phyloP scores from a whole-genome alignment of 2,113 vertebrate genomes.

The Solea solea region DNA sequence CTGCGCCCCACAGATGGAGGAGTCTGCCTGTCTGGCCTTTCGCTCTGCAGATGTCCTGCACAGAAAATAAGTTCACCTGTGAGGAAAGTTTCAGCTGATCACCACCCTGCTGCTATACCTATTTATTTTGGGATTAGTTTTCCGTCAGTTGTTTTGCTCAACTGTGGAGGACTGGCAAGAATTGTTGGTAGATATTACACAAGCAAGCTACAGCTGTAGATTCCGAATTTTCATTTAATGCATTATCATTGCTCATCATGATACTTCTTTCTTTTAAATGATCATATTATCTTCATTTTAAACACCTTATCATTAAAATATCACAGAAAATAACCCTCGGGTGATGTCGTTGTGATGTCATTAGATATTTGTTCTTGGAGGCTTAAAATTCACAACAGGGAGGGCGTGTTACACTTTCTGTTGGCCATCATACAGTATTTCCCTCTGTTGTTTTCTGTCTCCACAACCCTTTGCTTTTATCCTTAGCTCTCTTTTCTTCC shows the following conservation, averaged over 20 bases:
- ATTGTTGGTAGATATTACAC: constrained; percentile 3
- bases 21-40: constrained; percentile 42
- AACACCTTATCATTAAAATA: background rate
- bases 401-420: background rate
- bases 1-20: constrained; percentile 42
- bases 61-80: constrained; percentile 31
- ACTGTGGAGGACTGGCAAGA: constrained; percentile 42
- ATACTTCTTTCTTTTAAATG: too few relatives aligned
- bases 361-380: background rate
- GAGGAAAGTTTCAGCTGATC: constrained; percentile 4
- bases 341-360: background rate
- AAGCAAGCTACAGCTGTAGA: too few relatives aligned
- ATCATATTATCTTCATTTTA: background rate
- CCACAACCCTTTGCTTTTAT: constrained; percentile 9
- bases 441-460: constrained; percentile 7
- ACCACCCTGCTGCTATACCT: background rate
- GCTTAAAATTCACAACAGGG: background rate
- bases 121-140: constrained; percentile 13
- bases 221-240: too few relatives aligned
- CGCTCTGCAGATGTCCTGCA: constrained; percentile 13
- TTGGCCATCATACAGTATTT: background rate
- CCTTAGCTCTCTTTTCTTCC: background rate
- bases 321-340: background rate
- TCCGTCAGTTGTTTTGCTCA: constrained; percentile 43
- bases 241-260: too few relatives aligned